phyloP scores from a whole-genome alignment of 2,797 vertebrate genomes.

The Poeciliopsis paucimaculata region DNA sequence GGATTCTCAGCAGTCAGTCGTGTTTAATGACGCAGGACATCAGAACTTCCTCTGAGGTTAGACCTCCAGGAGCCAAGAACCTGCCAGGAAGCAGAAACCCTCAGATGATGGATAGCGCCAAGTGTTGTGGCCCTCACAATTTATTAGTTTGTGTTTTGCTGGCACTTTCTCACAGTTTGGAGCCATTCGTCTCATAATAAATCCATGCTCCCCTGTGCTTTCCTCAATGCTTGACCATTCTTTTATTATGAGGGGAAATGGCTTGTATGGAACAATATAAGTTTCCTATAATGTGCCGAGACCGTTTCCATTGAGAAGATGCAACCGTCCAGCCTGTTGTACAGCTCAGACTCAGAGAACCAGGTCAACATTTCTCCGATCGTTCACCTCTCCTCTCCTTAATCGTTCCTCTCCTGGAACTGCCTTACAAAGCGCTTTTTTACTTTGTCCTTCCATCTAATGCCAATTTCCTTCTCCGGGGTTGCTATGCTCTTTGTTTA shows the following conservation, averaged over 20 bases:
- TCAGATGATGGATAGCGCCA: conserved; percentile 53
- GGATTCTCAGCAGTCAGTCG: conserved; percentile 44
- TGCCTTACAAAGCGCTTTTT: conserved; percentile 38
- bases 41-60: conserved; percentile 60
- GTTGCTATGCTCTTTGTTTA: conserved; percentile 58
- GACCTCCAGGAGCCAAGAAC: conserved; percentile 54
- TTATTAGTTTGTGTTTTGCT: conserved; percentile 65
- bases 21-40: conserved; percentile 31
- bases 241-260: conserved; percentile 67
- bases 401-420: conserved; percentile 61
- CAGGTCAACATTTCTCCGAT: conserved; percentile 35
- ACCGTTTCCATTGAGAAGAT: conserved; percentile 61
- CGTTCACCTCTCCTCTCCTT: conserved; percentile 42
- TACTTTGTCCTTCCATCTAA: conserved; percentile 52
- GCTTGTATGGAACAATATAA: conserved; percentile 78
- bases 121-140: conserved; percentile 59
- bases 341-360: conserved; percentile 39
- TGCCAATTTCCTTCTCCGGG: conserved; percentile 70
- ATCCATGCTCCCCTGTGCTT: background rate
- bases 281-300: conserved; percentile 74
- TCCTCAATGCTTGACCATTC: conserved; percentile 15
- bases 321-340: conserved; percentile 36
- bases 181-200: conserved; percentile 54
- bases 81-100: conserved; percentile 48
- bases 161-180: conserved; percentile 65